These are phyloP conservation scores for Cossypha caffra DNA, from an alignment of 2,797 vertebrate genomes.

Conservation along the genomic window DNA sequence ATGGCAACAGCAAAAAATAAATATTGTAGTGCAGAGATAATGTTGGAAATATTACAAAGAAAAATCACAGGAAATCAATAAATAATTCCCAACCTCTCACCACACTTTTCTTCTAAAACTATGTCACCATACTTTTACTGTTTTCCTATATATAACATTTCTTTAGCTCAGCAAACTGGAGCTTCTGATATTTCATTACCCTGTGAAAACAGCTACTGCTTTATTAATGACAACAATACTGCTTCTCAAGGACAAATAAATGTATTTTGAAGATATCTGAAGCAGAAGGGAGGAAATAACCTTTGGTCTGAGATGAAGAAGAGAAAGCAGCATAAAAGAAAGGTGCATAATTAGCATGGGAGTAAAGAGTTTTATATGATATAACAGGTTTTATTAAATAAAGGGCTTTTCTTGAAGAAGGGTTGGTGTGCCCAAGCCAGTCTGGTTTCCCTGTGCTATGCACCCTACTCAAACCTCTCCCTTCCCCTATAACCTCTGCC, in stretches of 20 bases:
- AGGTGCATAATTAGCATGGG: background rate
- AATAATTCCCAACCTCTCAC: background rate
- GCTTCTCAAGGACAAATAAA: slow-evolving; percentile 14
- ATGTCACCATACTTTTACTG: background rate
- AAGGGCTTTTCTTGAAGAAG: background rate
- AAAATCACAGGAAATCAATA: background rate
- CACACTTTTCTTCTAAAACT: background rate
- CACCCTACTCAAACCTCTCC: background rate
- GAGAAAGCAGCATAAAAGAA: background rate
- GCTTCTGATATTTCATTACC: background rate
- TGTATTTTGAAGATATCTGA: background rate
- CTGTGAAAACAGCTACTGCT: background rate
- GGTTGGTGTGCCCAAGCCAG: background rate
- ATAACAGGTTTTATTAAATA: background rate
- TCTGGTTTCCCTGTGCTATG: background rate
- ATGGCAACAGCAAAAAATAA: background rate
- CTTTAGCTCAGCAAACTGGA: background rate
- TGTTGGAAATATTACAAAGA: rapidly evolving
- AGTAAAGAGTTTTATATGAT: background rate
- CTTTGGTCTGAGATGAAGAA: background rate
- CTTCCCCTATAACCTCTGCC: background rate
- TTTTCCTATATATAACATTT: background rate
- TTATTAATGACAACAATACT: background rate
- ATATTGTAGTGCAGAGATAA: background rate
- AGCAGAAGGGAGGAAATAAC: background rate